Conservation (phyloP, 2,888 invertebrate genomes). For the Tachina grossa region DNA sequence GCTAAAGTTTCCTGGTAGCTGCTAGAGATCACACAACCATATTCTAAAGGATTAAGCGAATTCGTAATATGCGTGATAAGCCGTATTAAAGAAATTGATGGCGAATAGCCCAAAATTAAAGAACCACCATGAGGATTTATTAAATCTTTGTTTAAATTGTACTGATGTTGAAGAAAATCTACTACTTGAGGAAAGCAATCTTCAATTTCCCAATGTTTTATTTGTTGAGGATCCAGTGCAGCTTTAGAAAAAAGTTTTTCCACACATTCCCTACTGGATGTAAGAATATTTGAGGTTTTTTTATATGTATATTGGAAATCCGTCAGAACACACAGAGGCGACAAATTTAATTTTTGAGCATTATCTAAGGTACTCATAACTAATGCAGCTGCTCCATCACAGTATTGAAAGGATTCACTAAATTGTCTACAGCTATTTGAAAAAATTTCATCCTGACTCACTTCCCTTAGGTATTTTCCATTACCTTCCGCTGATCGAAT, state of each 20-base stretch:
- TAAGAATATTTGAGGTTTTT: slow-evolving; percentile 95
- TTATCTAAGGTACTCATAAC: slow-evolving; percentile 91
- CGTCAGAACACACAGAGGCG: slow-evolving; percentile 92
- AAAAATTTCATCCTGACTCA: slow-evolving; percentile 89
- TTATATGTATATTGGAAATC: slow-evolving; percentile 92
- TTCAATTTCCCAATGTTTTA: slow-evolving; percentile 97
- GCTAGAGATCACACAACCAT: slow-evolving; percentile 96
- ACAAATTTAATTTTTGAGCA: slow-evolving; percentile 88
- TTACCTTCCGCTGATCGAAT: slow-evolving; percentile 87
- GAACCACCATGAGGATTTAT: slow-evolving; percentile 97
- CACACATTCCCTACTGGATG: slow-evolving; percentile 92
- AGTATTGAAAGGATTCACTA: slow-evolving; percentile 78
- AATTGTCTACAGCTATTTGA: neutral
- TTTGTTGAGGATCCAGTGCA: slow-evolving; percentile 90
- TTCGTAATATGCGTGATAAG: slow-evolving; percentile 96
- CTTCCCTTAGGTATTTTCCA: slow-evolving; percentile 87
- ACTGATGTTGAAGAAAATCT: slow-evolving; percentile 91
- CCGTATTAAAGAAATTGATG: slow-evolving; percentile 98
- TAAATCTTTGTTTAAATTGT: slow-evolving; percentile 91
- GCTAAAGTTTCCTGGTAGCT: slow-evolving; percentile 95
- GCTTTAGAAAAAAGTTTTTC: slow-evolving; percentile 91
- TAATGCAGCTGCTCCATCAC: slow-evolving; percentile 96
- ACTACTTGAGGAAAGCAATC: slow-evolving; percentile 97
- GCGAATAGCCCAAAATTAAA: slow-evolving; percentile 97
- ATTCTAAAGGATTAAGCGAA: slow-evolving; percentile 92